Conservation (phyloP, 2,113 vertebrate genomes). For the Reinhardtius hippoglossoides region DNA sequence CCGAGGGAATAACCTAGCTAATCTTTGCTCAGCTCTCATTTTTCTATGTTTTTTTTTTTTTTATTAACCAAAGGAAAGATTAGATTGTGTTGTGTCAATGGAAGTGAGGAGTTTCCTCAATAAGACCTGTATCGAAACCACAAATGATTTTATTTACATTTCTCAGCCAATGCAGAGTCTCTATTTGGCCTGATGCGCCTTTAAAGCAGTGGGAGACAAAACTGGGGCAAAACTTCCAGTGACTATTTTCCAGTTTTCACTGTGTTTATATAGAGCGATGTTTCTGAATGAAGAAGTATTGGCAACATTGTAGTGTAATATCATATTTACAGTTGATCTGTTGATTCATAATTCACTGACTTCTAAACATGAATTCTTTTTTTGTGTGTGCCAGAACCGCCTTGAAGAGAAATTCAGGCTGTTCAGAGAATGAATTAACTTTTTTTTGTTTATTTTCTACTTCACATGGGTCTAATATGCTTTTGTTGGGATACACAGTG, state of each 20-base stretch:
- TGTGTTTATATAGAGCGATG: slow-evolving; percentile 32
- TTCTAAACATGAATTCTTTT: slow-evolving; percentile 27
- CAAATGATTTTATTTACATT: slow-evolving; percentile 39
- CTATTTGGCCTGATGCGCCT: slow-evolving; percentile 25
- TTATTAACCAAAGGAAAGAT: slow-evolving; percentile 76
- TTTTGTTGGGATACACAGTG: slow-evolving; percentile 32
- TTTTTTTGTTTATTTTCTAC: slow-evolving; percentile 12
- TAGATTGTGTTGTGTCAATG: slow-evolving; percentile 36
- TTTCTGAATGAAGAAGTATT: slow-evolving; percentile 53
- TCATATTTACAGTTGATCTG: slow-evolving; percentile 36
- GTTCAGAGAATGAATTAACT: slow-evolving; percentile 36
- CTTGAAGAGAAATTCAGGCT: slow-evolving; percentile 41
- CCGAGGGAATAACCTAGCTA: slow-evolving; percentile 35
- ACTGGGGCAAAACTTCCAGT: slow-evolving; percentile 36
- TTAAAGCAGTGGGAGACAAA: slow-evolving; percentile 21
- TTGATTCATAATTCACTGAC: slow-evolving; percentile 35
- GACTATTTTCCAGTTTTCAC: slow-evolving; percentile 32
- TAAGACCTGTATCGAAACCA: slow-evolving; percentile 57
- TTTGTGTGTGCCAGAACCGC: slow-evolving; percentile 29
- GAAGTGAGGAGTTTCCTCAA: slow-evolving; percentile 36
- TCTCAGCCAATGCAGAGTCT: slow-evolving; percentile 51
- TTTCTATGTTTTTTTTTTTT: slow-evolving; percentile 25
- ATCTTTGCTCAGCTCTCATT: slow-evolving; percentile 46
- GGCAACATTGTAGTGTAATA: slow-evolving; percentile 35
- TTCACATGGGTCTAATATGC: slow-evolving; percentile 19